Conservation (phyloP, 2,113 vertebrate genomes). For the Rissa tridactyla region DNA sequence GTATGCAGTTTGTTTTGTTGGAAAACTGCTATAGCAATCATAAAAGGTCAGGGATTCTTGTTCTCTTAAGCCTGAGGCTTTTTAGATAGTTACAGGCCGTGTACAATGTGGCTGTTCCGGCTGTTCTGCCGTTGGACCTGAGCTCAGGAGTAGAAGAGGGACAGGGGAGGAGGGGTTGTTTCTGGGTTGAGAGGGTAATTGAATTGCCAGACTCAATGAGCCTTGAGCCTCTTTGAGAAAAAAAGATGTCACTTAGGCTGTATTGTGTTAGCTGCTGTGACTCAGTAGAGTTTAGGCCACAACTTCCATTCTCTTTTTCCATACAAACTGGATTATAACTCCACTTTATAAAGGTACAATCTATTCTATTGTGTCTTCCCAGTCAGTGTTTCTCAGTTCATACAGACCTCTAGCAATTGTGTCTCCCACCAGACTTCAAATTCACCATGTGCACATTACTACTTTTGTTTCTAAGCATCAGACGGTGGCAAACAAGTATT, state of each 20-base stretch:
- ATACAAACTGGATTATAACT: constrained; percentile 68
- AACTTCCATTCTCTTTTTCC: constrained; percentile 62
- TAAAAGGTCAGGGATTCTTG: constrained; percentile 67
- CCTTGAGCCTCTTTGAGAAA: constrained; percentile 55
- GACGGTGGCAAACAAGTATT: background rate
- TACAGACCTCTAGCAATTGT: background rate
- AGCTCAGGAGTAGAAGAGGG: constrained; percentile 12
- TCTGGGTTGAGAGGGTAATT: constrained; percentile 73
- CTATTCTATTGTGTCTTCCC: constrained; percentile 47
- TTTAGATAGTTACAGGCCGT: constrained; percentile 56
- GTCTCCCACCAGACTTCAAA: constrained; percentile 10
- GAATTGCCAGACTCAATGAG: constrained; percentile 68
- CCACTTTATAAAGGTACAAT: constrained; percentile 54
- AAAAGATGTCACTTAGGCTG: constrained; percentile 50
- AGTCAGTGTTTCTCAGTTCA: constrained; percentile 21
- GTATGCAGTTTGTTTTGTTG: constrained; percentile 33
- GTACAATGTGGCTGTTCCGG: constrained; percentile 18
- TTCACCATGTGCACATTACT: background rate
- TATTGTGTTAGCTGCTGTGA: constrained; percentile 57
- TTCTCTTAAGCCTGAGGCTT: constrained; percentile 62
- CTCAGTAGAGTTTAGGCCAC: constrained; percentile 55
- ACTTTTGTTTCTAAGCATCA: background rate
- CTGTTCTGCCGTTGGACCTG: constrained; percentile 27
- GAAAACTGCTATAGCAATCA: constrained; percentile 38
- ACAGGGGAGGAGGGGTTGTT: constrained; percentile 10